Base-by-base conservation (phyloP, 2,113 vertebrate species). In the Pagrus major region DNA sequence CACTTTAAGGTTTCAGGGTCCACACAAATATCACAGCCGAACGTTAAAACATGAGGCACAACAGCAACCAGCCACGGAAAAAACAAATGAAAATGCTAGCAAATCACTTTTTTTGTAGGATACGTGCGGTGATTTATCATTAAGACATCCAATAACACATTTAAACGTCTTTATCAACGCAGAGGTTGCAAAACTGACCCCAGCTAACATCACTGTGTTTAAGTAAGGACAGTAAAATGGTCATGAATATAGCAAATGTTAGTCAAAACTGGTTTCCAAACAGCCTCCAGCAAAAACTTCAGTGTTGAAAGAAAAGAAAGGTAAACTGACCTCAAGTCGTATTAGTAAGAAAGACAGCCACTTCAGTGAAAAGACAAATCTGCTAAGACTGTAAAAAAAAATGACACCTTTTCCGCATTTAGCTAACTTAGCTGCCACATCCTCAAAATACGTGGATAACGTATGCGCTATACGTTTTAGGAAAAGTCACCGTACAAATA, bases 391-490 rank as follows among this genome's bases (percentile, higher is more conserved):
- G 23, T 51, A 44, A 6, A 21, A 21, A 44, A 6, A 21, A 21
- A 66, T 18, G 0, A n/a, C 72, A 60, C 59, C 55, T 64, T 76
- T 73, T 81, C 77, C 64, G 72, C 76, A 51, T 72, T 73, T 46
- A 54, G 69, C 69, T 25, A 25, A 0, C 21, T 81, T n/a, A 23
- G 1, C 27, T 79, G 76, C 67, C 86, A 70, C 80, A 85, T 88
- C 73, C 77, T 78, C 65, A 60, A 46, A 73, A 51, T 56, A 41
- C 54, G 54, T 67, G 74, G 58, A 78, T 33, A 66, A 56, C 21
- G 31, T 33, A 20, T 4, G 9, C 51, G 52, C 27, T 4, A 16
- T 11, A 4, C 15, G 11, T 37, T 64, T 72, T 14, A 47, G 18
- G 52, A 11, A 11, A 42, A 20, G 20, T 16, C 7, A 35, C 11